Base-by-base conservation (phyloP, 2,888 invertebrate genomes). In the Dryobota labecula region DNA sequence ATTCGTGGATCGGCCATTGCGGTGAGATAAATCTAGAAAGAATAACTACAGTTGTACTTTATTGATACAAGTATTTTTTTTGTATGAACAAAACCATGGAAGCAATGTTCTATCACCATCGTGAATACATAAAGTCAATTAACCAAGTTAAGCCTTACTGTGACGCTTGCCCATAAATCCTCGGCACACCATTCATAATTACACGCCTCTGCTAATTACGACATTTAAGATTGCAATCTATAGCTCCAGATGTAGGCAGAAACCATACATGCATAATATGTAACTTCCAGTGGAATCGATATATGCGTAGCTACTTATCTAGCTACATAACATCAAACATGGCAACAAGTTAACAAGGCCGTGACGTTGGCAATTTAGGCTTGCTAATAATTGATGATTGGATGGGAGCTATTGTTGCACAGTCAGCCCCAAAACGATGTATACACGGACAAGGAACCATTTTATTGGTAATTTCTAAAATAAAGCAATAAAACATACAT, bases 361-460 rank as follows among this genome's bases (percentile, higher is more conserved):
- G 53, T 58, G 18, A n/a, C n/a, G n/a, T n/a, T n/a, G 38, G 61
- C 56, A 60, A 66, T 70, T 69, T 76, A 77, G 64, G 66, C 43
- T 70, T 43, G 43, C 70, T 79, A 79, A 79, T 79, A 79, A 79
- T 79, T 80, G 76, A 58, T 80, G 51, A 76, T 76, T 62, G 56
- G 30, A 65, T 65, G 45, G 13, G 54, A 65, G 41, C 61, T 76
- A 66, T 80, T 72, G 41, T 47, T 56, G 51, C 63, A 11, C 15
- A n/a, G n/a, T n/a, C n/a, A n/a, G n/a, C n/a, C n/a, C n/a, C n/a
- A n/a, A n/a, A n/a, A n/a, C n/a, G n/a, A n/a, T n/a, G n/a, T n/a
- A n/a, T n/a, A n/a, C n/a, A n/a, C n/a, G n/a, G n/a, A n/a, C n/a
- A n/a, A n/a, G n/a, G n/a, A n/a, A n/a, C n/a, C n/a, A n/a, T n/a